Conservation (phyloP, 2,888 invertebrate genomes). For the Acronicta leporina region DNA sequence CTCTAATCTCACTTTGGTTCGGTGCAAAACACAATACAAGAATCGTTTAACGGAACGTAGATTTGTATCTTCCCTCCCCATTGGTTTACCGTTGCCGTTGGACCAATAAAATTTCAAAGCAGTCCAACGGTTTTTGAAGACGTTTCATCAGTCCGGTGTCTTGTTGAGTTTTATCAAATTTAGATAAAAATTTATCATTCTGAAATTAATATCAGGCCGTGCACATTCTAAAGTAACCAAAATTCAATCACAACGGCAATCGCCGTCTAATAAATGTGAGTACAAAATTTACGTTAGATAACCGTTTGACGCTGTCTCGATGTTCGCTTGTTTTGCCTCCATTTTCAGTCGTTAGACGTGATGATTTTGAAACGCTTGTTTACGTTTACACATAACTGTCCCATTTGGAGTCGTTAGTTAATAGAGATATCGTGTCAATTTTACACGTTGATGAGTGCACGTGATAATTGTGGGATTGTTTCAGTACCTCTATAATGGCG, state of each 20-base stretch:
- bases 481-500: slow-evolving; percentile 88
- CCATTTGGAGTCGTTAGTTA: slow-evolving; percentile 29
- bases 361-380: slow-evolving; percentile 74
- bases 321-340: slow-evolving; percentile 87
- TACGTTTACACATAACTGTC: slow-evolving; percentile 58
- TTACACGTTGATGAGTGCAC: slow-evolving; percentile 61
- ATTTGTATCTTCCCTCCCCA: slow-evolving; percentile 53
- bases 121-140: slow-evolving; percentile 85
- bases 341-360: slow-evolving; percentile 81
- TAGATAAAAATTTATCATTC: slow-evolving; percentile 68
- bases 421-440: slow-evolving; percentile 37
- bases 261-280: slow-evolving; percentile 76
- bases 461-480: slow-evolving; percentile 72
- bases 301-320: slow-evolving; percentile 74
- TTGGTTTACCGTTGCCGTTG: slow-evolving; percentile 65
- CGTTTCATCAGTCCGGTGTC: slow-evolving; percentile 79
- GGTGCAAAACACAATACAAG: too few relatives aligned
- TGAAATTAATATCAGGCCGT: slow-evolving; percentile 63
- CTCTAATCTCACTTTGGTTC: too few relatives aligned
- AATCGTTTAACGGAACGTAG: slow-evolving; percentile 59
- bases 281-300: slow-evolving; percentile 64
- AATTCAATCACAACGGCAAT: slow-evolving; percentile 73
- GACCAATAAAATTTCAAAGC: slow-evolving; percentile 75
- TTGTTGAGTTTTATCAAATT: slow-evolving; percentile 75
- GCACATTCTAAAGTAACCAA: slow-evolving; percentile 66